These are phyloP conservation scores for Okapia johnstoni DNA, from an alignment of 2,113 vertebrate species.

Conservation along the genomic window DNA sequence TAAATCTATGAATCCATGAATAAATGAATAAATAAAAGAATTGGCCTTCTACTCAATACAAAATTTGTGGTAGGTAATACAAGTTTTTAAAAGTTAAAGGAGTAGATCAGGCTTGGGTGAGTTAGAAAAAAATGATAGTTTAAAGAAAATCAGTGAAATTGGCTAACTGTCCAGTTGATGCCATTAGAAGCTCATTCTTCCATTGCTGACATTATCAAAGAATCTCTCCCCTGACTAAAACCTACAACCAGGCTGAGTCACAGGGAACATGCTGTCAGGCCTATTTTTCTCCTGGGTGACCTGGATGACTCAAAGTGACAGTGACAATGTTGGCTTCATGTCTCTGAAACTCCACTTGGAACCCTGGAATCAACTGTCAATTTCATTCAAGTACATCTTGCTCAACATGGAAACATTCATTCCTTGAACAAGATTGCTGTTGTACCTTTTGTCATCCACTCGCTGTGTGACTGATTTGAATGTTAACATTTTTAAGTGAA, in stretches of 20 bases:
- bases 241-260: constrained; percentile 32
- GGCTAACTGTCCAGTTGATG: background rate
- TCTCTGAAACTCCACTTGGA: constrained; percentile 29
- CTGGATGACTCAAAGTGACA: constrained; percentile 54
- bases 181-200: background rate
- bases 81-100: constrained; percentile 8
- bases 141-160: constrained; percentile 22
- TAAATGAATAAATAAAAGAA: background rate
- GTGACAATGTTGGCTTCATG: constrained; percentile 1
- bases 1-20: background rate
- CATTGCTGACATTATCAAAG: constrained; percentile 13
- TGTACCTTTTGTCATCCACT: constrained; percentile 45
- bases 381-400: constrained; percentile 22
- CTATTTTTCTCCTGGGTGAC: constrained; percentile 44
- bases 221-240: constrained; percentile 52
- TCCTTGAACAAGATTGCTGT: constrained; percentile 19
- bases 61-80: background rate
- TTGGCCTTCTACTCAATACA: background rate
- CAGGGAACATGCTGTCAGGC: background rate
- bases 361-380: background rate
- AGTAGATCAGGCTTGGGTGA: background rate
- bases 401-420: constrained; percentile 39
- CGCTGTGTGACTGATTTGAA: constrained; percentile 57
- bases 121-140: background rate
- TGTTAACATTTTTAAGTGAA: constrained; percentile 66